phyloP scores from a whole-genome alignment of 2,888 invertebrate genomes.

The Lycophotia porphyrea region DNA sequence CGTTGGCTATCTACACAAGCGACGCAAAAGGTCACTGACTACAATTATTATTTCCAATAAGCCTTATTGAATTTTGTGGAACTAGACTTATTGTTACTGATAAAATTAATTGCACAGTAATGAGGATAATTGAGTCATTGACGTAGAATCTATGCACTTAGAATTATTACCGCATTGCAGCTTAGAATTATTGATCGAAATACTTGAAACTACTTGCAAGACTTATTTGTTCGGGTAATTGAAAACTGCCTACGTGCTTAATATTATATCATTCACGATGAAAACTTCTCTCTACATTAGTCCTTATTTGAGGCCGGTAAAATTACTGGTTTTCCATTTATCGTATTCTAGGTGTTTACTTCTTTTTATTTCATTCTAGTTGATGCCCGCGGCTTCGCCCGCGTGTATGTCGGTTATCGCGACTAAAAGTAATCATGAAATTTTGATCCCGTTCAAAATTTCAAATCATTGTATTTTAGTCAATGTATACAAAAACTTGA shows the following conservation, averaged over 20 bases:
- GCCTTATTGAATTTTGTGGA: background rate
- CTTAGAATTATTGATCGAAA: constrained; percentile 10
- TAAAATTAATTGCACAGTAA: background rate
- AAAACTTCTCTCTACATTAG: background rate
- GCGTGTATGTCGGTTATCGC: no score
- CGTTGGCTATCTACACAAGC: background rate
- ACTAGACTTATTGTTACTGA: background rate
- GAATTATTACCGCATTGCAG: background rate
- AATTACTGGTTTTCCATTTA: background rate
- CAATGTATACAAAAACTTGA: no score
- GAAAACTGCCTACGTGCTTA: background rate
- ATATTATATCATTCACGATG: background rate
- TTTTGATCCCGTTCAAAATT: no score
- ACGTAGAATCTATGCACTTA: background rate
- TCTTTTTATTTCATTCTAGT: no score
- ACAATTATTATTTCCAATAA: background rate
- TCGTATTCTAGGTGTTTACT: background rate
- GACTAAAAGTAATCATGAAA: no score
- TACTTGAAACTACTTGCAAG: constrained; percentile 8
- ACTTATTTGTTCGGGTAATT: constrained; percentile 4
- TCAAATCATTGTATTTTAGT: no score
- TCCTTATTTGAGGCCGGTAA: background rate
- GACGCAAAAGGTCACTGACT: background rate
- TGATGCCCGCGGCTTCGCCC: no score
- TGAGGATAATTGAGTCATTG: background rate